These are phyloP conservation scores for Chaetorhynchus papuensis DNA, from an alignment of 2,113 vertebrate genomes.

Conservation along the genomic window DNA sequence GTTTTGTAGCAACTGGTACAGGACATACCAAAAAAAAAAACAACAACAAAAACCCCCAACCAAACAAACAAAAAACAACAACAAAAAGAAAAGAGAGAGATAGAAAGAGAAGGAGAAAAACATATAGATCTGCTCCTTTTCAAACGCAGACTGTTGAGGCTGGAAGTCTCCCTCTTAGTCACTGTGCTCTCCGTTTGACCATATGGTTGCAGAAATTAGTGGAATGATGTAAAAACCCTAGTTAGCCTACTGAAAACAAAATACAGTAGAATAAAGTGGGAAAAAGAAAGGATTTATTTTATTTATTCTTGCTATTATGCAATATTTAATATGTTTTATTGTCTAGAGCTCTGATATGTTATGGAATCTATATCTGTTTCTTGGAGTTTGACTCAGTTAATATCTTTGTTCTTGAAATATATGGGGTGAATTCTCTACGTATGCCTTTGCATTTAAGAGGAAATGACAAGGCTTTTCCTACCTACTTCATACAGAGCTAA, in stretches of 20 bases:
- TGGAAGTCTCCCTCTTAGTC: conserved; percentile 57
- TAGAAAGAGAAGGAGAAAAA: not conserved
- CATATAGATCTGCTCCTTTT: conserved; percentile 32
- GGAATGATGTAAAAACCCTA: not conserved
- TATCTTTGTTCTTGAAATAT: not conserved
- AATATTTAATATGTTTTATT: not conserved
- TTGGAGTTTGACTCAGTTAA: not conserved
- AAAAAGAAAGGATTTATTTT: not conserved
- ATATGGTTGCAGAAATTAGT: conserved; percentile 47
- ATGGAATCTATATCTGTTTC: not conserved
- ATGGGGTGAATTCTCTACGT: not conserved
- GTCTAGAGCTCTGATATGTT: not conserved
- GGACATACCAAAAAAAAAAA: not conserved
- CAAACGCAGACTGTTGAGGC: conserved; percentile 54
- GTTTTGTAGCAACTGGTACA: not conserved
- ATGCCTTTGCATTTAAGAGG: not conserved
- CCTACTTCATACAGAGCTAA: not conserved
- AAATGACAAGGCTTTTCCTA: not conserved
- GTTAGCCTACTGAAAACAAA: not conserved
- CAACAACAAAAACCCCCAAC: no score
- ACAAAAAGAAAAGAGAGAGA: not conserved
- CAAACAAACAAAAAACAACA: no score
- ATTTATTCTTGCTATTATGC: not conserved
- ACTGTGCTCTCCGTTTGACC: conserved; percentile 14
- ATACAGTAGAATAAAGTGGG: not conserved